A percentile compares a stretch with the other conserved stretches of the same genome.
Conservation (phyloP, 2,113 vertebrate species). For the Struthidea cinerea region DNA sequence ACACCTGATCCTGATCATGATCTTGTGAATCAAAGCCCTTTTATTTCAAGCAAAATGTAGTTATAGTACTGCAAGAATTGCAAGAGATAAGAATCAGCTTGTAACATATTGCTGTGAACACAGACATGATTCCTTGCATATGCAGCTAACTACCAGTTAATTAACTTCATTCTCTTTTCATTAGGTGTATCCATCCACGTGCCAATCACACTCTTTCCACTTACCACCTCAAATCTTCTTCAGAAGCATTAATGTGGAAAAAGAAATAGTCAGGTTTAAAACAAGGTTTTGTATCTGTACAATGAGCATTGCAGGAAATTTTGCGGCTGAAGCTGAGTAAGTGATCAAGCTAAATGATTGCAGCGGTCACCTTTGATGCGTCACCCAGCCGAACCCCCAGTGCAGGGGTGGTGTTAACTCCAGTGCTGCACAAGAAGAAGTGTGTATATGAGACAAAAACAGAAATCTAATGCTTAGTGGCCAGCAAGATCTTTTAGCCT, state of each 20-base stretch:
- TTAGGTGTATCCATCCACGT: not conserved
- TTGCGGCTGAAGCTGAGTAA: not conserved
- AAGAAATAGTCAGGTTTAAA: not conserved
- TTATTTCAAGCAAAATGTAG: not conserved
- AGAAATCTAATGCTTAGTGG: not conserved
- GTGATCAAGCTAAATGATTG: not conserved
- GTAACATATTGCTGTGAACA: not conserved
- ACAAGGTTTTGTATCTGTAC: not conserved
- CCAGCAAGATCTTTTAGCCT: not conserved
- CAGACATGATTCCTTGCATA: not conserved
- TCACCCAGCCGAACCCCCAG: not conserved
- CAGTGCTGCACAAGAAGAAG: fast-evolving
- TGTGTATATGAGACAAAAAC: not conserved
- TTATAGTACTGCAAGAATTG: not conserved
- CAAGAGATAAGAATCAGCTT: not conserved
- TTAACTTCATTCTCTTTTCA: not conserved
- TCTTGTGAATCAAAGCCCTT: not conserved
- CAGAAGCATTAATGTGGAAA: not conserved
- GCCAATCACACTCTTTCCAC: not conserved
- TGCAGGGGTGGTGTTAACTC: not conserved
- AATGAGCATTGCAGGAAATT: not conserved
- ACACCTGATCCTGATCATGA: not conserved
- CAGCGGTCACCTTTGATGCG: not conserved
- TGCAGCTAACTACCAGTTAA: not conserved
- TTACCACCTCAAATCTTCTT: not conserved